Conservation (phyloP, 92 coral and sea anemone genomes). For the Porites rus region DNA sequence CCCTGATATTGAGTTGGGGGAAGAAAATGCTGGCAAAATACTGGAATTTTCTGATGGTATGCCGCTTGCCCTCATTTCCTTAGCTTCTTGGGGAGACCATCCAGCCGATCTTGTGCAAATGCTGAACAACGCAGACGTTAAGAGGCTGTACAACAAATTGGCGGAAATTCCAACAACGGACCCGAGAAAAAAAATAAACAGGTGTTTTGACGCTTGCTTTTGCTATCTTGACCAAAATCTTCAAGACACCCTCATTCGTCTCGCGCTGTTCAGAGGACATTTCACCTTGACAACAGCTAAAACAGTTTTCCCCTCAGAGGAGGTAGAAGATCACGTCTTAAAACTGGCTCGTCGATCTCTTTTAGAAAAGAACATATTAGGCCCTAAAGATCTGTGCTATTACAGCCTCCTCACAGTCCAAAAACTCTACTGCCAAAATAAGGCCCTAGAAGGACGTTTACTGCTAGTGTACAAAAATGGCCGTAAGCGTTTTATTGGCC, state of each 20-base stretch:
- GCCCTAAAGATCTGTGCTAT: neutral
- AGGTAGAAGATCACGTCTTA: slow-evolving; percentile 1
- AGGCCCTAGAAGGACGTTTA: slow-evolving; percentile 6
- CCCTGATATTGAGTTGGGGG: too few species aligned
- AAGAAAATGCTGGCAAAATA: slow-evolving; percentile 23
- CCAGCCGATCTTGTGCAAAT: neutral
- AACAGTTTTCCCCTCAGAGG: neutral
- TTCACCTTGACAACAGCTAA: neutral
- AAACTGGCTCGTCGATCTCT: slow-evolving; percentile 23
- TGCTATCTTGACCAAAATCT: neutral
- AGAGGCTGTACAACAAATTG: neutral
- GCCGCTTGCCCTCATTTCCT: slow-evolving; percentile 35
- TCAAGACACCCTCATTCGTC: neutral
- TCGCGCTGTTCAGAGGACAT: neutral
- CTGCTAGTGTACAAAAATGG: slow-evolving; percentile 15
- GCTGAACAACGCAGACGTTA: too few species aligned
- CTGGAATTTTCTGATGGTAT: slow-evolving; percentile 53
- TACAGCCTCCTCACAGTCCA: slow-evolving; percentile 6
- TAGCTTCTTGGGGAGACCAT: neutral
- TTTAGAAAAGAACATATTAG: neutral
- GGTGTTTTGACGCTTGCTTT: slow-evolving; percentile 17
- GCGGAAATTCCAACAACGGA: too few species aligned
- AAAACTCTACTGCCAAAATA: slow-evolving; percentile 42
- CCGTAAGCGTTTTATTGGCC: slow-evolving; percentile 22
- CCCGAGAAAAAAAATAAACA: neutral